Evolutionary conservation across 1,140 invertebrate species (phyloP), one percentile per base, ranked within the genome.

Genomic region (Rhyacophila brunnea): DNA sequence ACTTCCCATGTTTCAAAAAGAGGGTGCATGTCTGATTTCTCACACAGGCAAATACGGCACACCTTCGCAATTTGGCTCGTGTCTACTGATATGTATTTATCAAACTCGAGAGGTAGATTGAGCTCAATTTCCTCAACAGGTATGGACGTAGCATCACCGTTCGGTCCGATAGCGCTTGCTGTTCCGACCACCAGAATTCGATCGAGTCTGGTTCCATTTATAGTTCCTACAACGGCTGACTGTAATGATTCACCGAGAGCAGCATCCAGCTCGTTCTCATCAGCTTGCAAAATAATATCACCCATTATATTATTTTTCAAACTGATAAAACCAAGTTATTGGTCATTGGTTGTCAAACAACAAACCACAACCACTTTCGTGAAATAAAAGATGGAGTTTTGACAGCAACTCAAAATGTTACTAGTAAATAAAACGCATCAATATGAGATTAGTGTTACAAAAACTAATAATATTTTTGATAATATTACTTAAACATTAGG

Each of bases 1-100:
- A 51, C 62, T 23, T 60, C 50, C 42, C 42, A 46, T 3, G 57
- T 50, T 7, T 64, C 57, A 42, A 46, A 64, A 14, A 64, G 40
- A n/a, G 62, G 55, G 14, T 56, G 47, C 57, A 64, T 60, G 44
- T 55, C 34, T 3, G 62, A 19, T 17, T 60, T 56, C 23, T 59
- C 57, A 42, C 38, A 49, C 40, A 64, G 42, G 35, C 62, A 64
- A 10, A 46, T 40, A 1, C 62, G 23, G 34, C 62, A 64, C 4
- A 64, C 38, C 52, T 53, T 53, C 11, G 23, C 23, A 13, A 60
- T 60, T n/a, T 53, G 58, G 9, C 43, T 48, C 6, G 51, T 36
- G 35, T 60, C 58, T 14, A 60, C 38, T 1, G 58, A 54, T 9
- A 60, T 35, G 32, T 55, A 60, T 50, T 60, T 60, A 49, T 60